Percentiles rank a stretch among this genome's conserved stretches.
These are phyloP conservation scores for Xenus cinereus DNA, from an alignment of 2,113 vertebrate genomes.

Conservation along the genomic window DNA sequence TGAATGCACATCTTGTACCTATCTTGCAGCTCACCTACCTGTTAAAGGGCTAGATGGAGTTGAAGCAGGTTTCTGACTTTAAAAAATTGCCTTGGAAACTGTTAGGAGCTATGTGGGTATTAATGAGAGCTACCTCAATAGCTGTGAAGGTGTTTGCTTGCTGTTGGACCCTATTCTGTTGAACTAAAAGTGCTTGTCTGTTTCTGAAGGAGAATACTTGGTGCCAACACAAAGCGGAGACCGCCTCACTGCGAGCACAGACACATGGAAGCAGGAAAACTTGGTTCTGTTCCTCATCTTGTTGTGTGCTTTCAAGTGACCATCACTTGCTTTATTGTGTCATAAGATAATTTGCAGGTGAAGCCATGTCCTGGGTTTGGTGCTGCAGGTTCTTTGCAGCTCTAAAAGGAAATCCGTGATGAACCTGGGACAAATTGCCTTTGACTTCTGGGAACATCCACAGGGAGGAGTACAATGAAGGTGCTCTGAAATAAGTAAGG, in stretches of 20 bases:
- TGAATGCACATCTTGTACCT: neutral
- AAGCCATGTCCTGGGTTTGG: neutral
- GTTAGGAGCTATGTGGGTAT: neutral
- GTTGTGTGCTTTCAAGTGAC: neutral
- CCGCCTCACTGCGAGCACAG: neutral
- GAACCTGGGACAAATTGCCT: neutral
- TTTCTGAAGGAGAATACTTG: neutral
- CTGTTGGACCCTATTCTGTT: neutral
- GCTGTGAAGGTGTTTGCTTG: neutral
- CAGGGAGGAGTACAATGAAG: neutral
- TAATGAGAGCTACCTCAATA: neutral
- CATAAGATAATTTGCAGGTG: neutral
- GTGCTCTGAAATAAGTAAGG: neutral
- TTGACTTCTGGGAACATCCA: neutral
- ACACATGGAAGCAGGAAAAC: neutral
- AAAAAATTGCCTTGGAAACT: neutral
- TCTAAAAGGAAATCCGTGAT: neutral
- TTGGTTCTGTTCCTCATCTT: neutral
- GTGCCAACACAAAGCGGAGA: neutral
- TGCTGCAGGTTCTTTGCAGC: neutral
- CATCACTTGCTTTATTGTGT: neutral
- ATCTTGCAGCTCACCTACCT: neutral
- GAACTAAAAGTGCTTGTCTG: neutral
- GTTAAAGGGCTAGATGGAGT: neutral
- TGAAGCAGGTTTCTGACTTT: neutral